Evolutionary conservation across 2,797 vertebrate genomes (phyloP).

Genomic region (Discoglossus pictus): DNA sequence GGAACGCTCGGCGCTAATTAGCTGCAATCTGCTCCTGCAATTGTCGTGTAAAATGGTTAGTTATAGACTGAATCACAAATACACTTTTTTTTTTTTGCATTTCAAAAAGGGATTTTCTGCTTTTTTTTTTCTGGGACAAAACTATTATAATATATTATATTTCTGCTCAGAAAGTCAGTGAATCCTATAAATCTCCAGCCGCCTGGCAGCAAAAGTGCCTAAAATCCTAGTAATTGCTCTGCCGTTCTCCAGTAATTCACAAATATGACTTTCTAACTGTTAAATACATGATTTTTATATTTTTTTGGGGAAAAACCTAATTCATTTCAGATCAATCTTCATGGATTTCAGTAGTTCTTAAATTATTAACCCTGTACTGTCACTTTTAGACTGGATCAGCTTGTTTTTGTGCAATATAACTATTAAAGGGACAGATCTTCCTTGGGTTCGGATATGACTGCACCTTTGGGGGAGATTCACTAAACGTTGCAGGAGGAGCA

Average conservation of each 20-base stretch:
- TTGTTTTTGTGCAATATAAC: too few relatives aligned
- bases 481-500: too few relatives aligned
- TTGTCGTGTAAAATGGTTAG: slow-evolving; percentile 21
- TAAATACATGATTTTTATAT: slow-evolving; percentile 23
- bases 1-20: slow-evolving; percentile 2
- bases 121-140: slow-evolving; percentile 2
- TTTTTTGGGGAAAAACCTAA: neutral
- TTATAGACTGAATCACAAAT: slow-evolving; percentile 6
- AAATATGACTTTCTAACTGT: slow-evolving; percentile 8
- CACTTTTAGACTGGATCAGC: too few relatives aligned
- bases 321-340: neutral
- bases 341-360: too few relatives aligned
- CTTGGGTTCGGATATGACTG: too few relatives aligned
- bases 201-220: slow-evolving; percentile 24
- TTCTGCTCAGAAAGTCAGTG: slow-evolving; percentile 16
- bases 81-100: neutral
- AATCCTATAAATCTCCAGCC: slow-evolving; percentile 15
- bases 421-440: too few relatives aligned
- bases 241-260: slow-evolving; percentile 22
- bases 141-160: slow-evolving; percentile 14
- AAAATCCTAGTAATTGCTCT: slow-evolving; percentile 21
- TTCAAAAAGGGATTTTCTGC: slow-evolving; percentile 1
- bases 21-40: slow-evolving; percentile 13
- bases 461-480: too few relatives aligned
- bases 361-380: neutral